These are phyloP conservation scores for Champsocephalus gunnari DNA, from an alignment of 2,797 vertebrate genomes.

Conservation along the genomic window DNA sequence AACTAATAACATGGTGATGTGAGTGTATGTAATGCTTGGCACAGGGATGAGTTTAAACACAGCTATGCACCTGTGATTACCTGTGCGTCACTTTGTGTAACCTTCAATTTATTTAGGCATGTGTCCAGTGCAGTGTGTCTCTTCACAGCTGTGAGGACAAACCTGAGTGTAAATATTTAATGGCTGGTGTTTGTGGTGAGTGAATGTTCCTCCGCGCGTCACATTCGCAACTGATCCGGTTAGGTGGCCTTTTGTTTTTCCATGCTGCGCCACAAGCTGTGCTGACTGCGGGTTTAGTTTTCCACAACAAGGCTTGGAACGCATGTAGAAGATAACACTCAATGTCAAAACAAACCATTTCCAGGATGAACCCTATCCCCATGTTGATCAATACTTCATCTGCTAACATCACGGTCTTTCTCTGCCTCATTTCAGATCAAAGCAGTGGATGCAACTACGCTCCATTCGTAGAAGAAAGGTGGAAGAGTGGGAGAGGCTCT, in stretches of 20 bases:
- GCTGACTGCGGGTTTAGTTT: conserved; percentile 18
- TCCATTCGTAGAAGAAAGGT: conserved; percentile 48
- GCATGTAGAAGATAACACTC: neutral
- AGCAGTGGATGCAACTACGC: conserved; percentile 63
- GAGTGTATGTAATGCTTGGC: neutral
- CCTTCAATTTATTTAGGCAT: neutral
- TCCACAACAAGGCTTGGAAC: neutral
- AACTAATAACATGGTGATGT: neutral
- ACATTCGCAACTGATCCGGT: conserved; percentile 61
- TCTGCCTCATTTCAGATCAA: conserved; percentile 67
- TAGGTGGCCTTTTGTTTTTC: conserved; percentile 44
- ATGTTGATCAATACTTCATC: conserved; percentile 7
- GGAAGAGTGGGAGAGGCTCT: conserved; percentile 55
- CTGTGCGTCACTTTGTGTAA: neutral
- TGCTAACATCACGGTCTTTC: conserved; percentile 20
- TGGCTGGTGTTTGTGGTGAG: conserved; percentile 38
- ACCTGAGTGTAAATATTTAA: conserved; percentile 76
- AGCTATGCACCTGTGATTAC: neutral
- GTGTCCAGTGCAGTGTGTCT: conserved; percentile 10
- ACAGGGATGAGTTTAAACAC: neutral
- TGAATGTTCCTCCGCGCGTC: conserved; percentile 62
- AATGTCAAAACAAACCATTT: neutral
- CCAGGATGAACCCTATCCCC: neutral
- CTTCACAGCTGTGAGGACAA: conserved; percentile 8
- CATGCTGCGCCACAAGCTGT: conserved; percentile 21